Base-by-base conservation (phyloP, 2,797 vertebrate genomes). In the Tachyglossus aculeatus region DNA sequence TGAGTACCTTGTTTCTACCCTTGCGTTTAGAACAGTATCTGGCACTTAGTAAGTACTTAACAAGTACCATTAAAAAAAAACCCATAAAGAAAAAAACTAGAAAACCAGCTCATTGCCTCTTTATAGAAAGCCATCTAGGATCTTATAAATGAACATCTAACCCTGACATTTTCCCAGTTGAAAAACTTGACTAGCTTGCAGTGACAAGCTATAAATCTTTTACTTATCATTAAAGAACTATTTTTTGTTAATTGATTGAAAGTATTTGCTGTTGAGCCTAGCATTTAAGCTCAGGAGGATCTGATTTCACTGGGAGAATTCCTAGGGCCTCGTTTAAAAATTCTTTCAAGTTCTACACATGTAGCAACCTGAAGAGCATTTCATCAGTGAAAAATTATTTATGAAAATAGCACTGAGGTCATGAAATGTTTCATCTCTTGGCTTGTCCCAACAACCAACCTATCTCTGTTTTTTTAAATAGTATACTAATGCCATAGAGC, bases 401-500 rank as follows among this genome's bases (percentile, higher is more conserved):
- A 33, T 43, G 2, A 52, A 75, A 64, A 10, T 71, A 75, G 45
- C 0, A 1, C 45, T 33, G 11, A 55, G 32, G 3, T 6, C 32
- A 64, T 43, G 19, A 82, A 71, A 55, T 61, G 64, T 52, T 73
- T 79, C n/a, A n/a, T n/a, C 22, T 67, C 32, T 78, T 52, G 41
- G 34, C 9, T 71, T 62, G 44, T 18, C 72, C 71, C 81, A 84
- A 73, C 53, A 79, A 83, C 73, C 0, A 53, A 75, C 45, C 70
- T 48, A 59, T 22, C 19, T 71, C 27, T 55, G 57, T 27, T 51
- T 15, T 10, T 13, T 29, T 15, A 33, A 75, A 78, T 80, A 64
- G 73, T 56, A 12, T 61, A 18, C 24, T 61, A 51, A 25, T 22
- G 21, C 81, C 74, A 24, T 33, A 51, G 60, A 31, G 51, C 50